Conservation (phyloP, 1,140 invertebrate genomes). For the Notospermus geniculatus region DNA sequence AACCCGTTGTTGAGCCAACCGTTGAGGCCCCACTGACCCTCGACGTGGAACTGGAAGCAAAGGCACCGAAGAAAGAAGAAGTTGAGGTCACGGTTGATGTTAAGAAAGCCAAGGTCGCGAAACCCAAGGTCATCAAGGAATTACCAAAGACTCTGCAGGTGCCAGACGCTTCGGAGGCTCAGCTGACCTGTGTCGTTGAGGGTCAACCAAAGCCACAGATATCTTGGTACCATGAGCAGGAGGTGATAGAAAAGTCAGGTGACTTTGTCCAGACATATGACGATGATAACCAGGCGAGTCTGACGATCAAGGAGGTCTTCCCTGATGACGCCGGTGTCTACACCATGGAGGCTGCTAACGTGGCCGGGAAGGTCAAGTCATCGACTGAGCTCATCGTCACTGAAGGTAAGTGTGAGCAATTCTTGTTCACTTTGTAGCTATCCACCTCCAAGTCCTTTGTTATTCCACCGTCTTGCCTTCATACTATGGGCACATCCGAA, state of each 20-base stretch:
- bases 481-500: too few relatives aligned
- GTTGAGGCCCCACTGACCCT: too few relatives aligned
- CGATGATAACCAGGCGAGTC: slow-evolving; percentile 35
- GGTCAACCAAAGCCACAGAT: slow-evolving; percentile 43
- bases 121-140: too few relatives aligned
- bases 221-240: slow-evolving; percentile 63
- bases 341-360: slow-evolving; percentile 85
- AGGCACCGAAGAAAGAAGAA: too few relatives aligned
- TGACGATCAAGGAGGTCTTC: slow-evolving; percentile 90
- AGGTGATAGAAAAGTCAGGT: slow-evolving; percentile 63
- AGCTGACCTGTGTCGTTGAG: slow-evolving; percentile 34
- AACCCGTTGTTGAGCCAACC: too few relatives aligned
- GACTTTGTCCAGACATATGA: slow-evolving; percentile 56
- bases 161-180: slow-evolving; percentile 40
- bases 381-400: slow-evolving; percentile 43
- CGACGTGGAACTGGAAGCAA: too few relatives aligned
- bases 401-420: slow-evolving; percentile 28
- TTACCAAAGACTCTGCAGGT: slow-evolving; percentile 31
- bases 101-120: slow-evolving; percentile 12
- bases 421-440: too few relatives aligned
- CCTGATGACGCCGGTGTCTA: slow-evolving; percentile 93
- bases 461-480: too few relatives aligned
- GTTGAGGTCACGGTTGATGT: slow-evolving; percentile 23
- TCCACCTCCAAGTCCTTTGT: too few relatives aligned
- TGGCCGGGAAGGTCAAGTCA: slow-evolving; percentile 72